A percentile compares a stretch with the other conserved stretches of the same genome.
Evolutionary conservation across 2,797 vertebrate species (phyloP).

Genomic region (Choloepus didactylus): DNA sequence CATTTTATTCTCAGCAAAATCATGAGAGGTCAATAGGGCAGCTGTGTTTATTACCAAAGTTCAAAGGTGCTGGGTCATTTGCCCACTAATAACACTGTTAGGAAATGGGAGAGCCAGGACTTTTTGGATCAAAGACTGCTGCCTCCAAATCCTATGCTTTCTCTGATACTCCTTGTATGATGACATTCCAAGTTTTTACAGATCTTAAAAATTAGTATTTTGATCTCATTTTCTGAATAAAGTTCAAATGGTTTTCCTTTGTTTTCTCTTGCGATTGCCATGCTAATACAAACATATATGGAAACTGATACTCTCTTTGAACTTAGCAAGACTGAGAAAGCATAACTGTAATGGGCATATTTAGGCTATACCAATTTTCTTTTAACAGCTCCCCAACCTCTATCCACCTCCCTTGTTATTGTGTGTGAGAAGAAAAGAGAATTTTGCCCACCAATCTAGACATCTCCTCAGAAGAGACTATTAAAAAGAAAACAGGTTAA

Average conservation of each 20-base stretch:
- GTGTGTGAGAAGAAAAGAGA: background rate
- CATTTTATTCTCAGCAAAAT: conserved; percentile 60
- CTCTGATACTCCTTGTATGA: background rate
- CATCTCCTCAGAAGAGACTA: background rate
- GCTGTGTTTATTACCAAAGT: background rate
- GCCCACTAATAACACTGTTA: background rate
- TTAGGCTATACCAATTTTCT: conserved; percentile 18
- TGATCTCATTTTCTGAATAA: conserved; percentile 64
- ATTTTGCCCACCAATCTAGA: background rate
- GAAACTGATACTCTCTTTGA: conserved; percentile 75
- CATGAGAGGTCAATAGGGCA: background rate
- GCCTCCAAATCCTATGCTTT: background rate
- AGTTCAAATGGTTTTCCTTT: conserved; percentile 61
- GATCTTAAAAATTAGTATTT: conserved; percentile 59
- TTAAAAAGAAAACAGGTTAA: conserved; percentile 17
- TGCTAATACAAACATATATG: conserved; percentile 17
- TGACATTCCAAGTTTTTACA: background rate
- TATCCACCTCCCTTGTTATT: background rate
- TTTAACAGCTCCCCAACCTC: background rate
- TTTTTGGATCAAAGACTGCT: conserved; percentile 46
- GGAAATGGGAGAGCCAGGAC: background rate
- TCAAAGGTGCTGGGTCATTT: background rate
- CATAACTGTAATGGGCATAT: conserved; percentile 48
- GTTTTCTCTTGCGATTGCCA: conserved; percentile 60
- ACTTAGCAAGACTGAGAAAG: conserved; percentile 73